phyloP scores from a whole-genome alignment of 1,140 invertebrate genomes.

The Spodoptera frugiperda region DNA sequence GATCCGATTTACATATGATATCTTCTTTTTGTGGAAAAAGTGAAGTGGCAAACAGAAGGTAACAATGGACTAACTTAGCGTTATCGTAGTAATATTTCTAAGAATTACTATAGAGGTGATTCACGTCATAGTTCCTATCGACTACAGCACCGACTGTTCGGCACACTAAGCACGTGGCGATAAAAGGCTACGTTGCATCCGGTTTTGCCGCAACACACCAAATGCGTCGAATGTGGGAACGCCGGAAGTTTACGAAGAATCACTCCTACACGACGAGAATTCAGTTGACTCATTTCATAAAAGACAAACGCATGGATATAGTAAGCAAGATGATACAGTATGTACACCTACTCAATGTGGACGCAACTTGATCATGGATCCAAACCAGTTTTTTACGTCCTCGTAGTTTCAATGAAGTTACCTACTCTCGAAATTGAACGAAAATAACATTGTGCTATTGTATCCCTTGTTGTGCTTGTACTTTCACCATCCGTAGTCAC shows the following conservation, averaged over 20 bases:
- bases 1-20: constrained; percentile 34
- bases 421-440: constrained; percentile 12
- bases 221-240: constrained; percentile 63
- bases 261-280: constrained; percentile 65
- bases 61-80: constrained; percentile 1
- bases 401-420: constrained; percentile 33
- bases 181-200: constrained; percentile 64
- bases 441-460: constrained; percentile 36
- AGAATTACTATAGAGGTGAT: constrained; percentile 57
- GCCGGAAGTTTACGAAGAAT: constrained; percentile 70
- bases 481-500: constrained; percentile 74
- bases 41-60: neutral
- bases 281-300: constrained; percentile 61
- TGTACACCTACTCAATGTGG: constrained; percentile 27
- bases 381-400: constrained; percentile 38
- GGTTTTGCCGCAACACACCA: constrained; percentile 57
- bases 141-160: constrained; percentile 45
- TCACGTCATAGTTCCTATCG: constrained; percentile 53
- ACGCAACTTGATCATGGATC: constrained; percentile 13
- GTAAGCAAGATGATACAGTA: constrained; percentile 24
- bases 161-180: constrained; percentile 63
- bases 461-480: constrained; percentile 56
- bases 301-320: constrained; percentile 36
- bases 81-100: constrained; percentile 49
- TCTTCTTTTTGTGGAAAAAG: constrained; percentile 13